Base-by-base conservation (phyloP, 2,113 vertebrate species). In the Phalacrocorax aristotelis region DNA sequence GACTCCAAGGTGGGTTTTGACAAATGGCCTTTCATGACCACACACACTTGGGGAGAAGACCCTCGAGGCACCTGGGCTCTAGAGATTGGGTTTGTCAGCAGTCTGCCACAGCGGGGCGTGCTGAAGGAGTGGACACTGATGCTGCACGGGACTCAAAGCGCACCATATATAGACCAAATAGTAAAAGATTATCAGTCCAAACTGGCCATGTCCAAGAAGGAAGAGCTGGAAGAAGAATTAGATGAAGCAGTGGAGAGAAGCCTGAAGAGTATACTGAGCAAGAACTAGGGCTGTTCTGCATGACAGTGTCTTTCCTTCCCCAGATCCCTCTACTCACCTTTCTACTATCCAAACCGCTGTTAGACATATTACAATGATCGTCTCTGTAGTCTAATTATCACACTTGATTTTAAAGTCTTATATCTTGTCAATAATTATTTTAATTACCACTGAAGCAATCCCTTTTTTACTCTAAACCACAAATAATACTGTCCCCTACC, bases 11-110 rank as follows among this genome's bases (percentile, higher is more conserved):
- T 99, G 97, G 99, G 99, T 96, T 99, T 99, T 80, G 99, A 99
- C 98, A 99, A 99, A 95, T 99, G 99, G 99, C 99, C 99, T 96
- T 99, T 99, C 98, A 99, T 99, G 99, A 99, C 99, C 83, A 99
- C 99, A 44, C 99, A 99, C 97, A 99, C 99, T 13, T 99, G 99
- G 99, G 99, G 99, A 36, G 99, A 99, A 97, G 99, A 99, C 60
- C 99, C 99, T 38, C 98, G 99, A 54, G 99, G 99, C 82, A 99
- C 98, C 95, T 99, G 99, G 99, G 97, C 98, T 68, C 98, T 99
- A 76, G 99, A 99, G 97, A 97, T 99, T 66, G 99, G 99, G 55
- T 99, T 99, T 97, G 98, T 98, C 0, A 98, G 99, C 27, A 98
- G 98, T 3, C 71, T 98, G n/a, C 98, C 98, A 3, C 99, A 99